Percentiles rank a stretch among this genome's conserved stretches.
Evolutionary conservation across 2,113 vertebrate genomes (phyloP).

Genomic region (Leuciscus idus): DNA sequence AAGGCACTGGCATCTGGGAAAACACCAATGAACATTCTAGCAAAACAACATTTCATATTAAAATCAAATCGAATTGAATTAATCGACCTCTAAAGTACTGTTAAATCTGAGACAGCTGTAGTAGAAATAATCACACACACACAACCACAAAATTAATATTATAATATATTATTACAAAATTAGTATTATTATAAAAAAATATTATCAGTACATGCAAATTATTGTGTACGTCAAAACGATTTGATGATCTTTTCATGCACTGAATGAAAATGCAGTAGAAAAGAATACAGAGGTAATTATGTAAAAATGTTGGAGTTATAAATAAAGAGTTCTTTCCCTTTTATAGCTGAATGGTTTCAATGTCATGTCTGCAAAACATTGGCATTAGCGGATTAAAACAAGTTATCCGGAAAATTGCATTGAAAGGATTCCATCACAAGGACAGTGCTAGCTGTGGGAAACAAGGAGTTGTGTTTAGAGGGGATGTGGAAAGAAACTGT

Average conservation of each 20-base stretch:
- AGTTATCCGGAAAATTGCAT: conserved; percentile 42
- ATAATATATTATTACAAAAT: background rate
- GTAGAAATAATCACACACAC: background rate
- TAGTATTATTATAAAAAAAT: background rate
- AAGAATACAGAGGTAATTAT: conserved; percentile 16
- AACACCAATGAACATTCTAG: background rate
- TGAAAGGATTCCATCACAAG: conserved; percentile 15
- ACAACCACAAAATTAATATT: background rate
- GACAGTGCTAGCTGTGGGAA: conserved; percentile 1
- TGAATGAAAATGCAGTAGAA: conserved; percentile 2
- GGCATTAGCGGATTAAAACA: conserved; percentile 45
- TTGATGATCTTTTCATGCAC: background rate
- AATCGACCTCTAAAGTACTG: background rate
- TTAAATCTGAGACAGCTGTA: background rate
- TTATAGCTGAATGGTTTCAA: conserved; percentile 30
- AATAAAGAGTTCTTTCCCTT: conserved; percentile 20
- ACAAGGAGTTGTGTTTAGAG: conserved; percentile 9
- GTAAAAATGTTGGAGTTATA: background rate
- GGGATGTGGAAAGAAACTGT: background rate
- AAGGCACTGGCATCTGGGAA: conserved; percentile 3
- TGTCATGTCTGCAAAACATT: conserved; percentile 42
- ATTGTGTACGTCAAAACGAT: background rate
- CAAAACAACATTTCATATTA: background rate
- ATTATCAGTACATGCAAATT: background rate
- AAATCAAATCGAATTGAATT: background rate